A percentile compares a stretch with the other conserved stretches of the same genome.
Conservation (phyloP, 2,113 vertebrate species). For the Poeciliopsis turrubarensis region DNA sequence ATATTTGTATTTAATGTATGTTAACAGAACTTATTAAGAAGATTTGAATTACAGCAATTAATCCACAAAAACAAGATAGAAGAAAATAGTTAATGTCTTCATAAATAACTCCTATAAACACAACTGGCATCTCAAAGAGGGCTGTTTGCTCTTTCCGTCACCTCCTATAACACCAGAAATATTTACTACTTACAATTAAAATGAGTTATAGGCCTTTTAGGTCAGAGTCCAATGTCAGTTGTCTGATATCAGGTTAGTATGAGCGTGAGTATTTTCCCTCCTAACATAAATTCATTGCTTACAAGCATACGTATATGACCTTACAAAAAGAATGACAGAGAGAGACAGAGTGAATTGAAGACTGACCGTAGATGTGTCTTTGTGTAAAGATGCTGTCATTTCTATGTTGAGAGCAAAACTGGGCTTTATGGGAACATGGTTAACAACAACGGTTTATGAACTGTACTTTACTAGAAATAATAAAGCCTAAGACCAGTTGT, state of each 20-base stretch:
- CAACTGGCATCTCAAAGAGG: no score
- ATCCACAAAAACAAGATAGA: no score
- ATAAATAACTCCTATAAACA: no score
- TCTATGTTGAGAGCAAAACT: conserved; percentile 24
- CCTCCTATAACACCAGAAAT: no score
- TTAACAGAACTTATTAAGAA: no score
- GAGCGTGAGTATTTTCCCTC: not conserved
- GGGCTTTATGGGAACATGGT: conserved; percentile 55
- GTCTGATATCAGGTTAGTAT: conserved; percentile 9
- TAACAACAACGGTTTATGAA: conserved; percentile 57
- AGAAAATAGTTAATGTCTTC: no score
- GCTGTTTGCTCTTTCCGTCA: no score
- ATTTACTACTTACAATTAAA: conserved; percentile 17
- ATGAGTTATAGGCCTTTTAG: conserved; percentile 38
- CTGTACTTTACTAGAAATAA: conserved; percentile 54
- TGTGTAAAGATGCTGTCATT: not conserved
- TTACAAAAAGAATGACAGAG: conserved; percentile 23
- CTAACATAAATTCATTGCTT: conserved; percentile 42
- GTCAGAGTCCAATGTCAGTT: conserved; percentile 5
- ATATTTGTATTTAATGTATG: no score
- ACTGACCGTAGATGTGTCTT: conserved; percentile 7
- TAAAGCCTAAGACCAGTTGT: conserved; percentile 51
- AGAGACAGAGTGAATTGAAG: conserved; percentile 11
- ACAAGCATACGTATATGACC: conserved; percentile 34
- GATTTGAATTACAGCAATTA: no score